A percentile compares a stretch with the other conserved stretches of the same genome.
Conservation (phyloP, 2,888 invertebrate species). For the Podabrus alpinus region DNA sequence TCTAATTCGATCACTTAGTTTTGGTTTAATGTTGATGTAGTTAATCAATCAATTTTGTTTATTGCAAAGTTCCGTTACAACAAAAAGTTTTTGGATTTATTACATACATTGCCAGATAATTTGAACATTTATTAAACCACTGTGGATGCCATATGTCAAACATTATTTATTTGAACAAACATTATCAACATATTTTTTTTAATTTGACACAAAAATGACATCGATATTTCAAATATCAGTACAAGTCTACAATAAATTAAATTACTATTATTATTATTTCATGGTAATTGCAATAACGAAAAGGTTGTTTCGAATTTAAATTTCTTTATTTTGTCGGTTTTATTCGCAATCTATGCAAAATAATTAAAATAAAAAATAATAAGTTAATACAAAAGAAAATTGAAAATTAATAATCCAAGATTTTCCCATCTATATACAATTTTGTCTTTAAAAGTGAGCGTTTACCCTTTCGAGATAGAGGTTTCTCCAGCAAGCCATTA, state of each 20-base stretch:
- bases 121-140: not conserved
- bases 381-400: not conserved
- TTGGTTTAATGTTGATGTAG: not conserved
- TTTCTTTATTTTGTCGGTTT: not conserved
- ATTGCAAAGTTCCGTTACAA: not conserved
- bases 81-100: not conserved
- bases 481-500: not conserved
- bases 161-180: not conserved
- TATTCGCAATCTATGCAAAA: not conserved
- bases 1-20: not conserved
- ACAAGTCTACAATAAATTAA: too few species aligned
- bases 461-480: not conserved
- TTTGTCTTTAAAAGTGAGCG: not conserved
- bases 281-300: too few species aligned
- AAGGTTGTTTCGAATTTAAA: not conserved
- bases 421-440: not conserved
- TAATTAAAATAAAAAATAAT: not conserved
- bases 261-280: too few species aligned
- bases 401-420: not conserved
- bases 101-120: not conserved
- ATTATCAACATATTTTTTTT: not conserved
- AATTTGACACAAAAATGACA: too few species aligned
- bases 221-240: too few species aligned
- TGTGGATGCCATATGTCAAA: not conserved
- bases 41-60: not conserved